A percentile compares a stretch with the other conserved stretches of the same genome.
Evolutionary conservation across 2,888 invertebrate species (phyloP).

Genomic region (Chymomyza procnemis): DNA sequence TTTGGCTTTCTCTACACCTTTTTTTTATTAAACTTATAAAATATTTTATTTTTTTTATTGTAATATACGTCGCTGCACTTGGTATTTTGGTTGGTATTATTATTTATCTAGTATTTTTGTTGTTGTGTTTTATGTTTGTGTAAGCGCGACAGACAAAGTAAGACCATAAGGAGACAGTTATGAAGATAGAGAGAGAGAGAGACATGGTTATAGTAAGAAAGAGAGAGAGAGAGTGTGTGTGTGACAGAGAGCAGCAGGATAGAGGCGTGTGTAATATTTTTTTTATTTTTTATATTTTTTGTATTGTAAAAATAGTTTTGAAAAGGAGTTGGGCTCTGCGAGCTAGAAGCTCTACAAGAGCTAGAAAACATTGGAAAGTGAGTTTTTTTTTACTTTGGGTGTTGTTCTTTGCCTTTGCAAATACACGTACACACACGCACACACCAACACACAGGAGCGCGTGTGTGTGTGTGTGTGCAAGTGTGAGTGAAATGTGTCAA

Average conservation of each 20-base stretch:
- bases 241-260: too few relatives aligned
- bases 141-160: constrained; percentile 18
- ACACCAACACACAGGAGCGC: background rate
- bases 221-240: constrained; percentile 13
- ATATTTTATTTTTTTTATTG: background rate
- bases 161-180: background rate
- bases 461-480: background rate
- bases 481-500: background rate
- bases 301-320: background rate
- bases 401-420: background rate
- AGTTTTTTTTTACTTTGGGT: background rate
- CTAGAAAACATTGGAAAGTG: background rate
- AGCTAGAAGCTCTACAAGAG: too few relatives aligned
- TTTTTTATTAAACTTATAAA: background rate
- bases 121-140: constrained; percentile 7
- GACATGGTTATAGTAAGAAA: background rate
- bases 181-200: constrained; percentile 6
- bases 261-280: background rate
- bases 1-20: too few relatives aligned
- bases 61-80: background rate
- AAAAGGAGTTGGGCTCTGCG: background rate
- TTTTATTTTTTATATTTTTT: background rate
- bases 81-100: constrained; percentile 4
- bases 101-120: constrained; percentile 7
- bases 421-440: background rate